Conservation (phyloP, 2,797 vertebrate genomes). For the Hippocampus kuda region DNA sequence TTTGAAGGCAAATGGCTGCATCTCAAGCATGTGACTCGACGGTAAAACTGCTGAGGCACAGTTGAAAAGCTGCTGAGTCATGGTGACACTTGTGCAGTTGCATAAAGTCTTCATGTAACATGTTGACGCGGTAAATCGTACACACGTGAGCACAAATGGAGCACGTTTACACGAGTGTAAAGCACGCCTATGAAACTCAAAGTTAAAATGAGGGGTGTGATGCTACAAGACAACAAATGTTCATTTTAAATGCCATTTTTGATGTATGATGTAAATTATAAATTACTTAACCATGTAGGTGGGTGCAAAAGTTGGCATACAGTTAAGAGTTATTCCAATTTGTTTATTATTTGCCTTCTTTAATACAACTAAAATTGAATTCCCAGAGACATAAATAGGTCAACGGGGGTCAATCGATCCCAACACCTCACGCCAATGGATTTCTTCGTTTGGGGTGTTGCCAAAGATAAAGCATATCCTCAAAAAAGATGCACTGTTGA, state of each 20-base stretch:
- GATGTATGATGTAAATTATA: not conserved
- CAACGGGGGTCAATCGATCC: too few relatives aligned
- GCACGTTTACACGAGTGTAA: not conserved
- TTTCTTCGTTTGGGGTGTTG: too few relatives aligned
- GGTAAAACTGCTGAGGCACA: slow-evolving; percentile 35
- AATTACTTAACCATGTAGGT: not conserved
- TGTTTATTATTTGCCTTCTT: not conserved
- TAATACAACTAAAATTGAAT: too few relatives aligned
- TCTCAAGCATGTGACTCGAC: not conserved
- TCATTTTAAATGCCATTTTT: not conserved
- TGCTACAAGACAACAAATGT: not conserved
- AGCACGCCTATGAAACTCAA: not conserved
- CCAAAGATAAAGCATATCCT: too few relatives aligned
- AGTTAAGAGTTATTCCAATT: not conserved
- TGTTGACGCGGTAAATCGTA: not conserved
- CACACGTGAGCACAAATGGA: not conserved
- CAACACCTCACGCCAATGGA: too few relatives aligned
- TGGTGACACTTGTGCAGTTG: not conserved
- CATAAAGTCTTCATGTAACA: slow-evolving; percentile 5
- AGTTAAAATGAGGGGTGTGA: not conserved
- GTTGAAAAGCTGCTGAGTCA: slow-evolving; percentile 25
- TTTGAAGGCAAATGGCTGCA: not conserved
- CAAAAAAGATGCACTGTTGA: too few relatives aligned
- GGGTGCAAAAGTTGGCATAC: not conserved
- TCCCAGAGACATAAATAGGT: too few relatives aligned